Conservation (phyloP, 2,113 vertebrate genomes). For the Siniperca knerii region DNA sequence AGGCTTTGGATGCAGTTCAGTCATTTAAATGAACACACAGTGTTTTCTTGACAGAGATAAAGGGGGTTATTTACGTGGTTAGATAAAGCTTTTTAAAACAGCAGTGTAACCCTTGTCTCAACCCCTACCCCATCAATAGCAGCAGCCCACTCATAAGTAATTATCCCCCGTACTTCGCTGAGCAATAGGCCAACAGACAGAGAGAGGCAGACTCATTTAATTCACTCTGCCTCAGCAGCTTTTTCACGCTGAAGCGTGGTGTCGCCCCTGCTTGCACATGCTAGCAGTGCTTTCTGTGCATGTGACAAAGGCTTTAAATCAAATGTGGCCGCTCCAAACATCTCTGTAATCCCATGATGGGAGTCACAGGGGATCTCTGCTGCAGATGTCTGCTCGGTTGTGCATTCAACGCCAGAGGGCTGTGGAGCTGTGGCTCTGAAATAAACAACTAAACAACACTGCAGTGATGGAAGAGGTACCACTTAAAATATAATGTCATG, state of each 20-base stretch:
- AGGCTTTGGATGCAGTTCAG: slow-evolving; percentile 29
- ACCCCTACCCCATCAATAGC: slow-evolving; percentile 40
- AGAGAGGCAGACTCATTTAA: slow-evolving; percentile 50
- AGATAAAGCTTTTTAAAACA: slow-evolving; percentile 47
- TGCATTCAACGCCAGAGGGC: slow-evolving; percentile 25
- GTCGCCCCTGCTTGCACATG: slow-evolving; percentile 55
- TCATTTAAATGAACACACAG: slow-evolving; percentile 18
- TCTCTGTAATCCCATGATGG: slow-evolving; percentile 60
- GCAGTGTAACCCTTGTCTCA: slow-evolving; percentile 28
- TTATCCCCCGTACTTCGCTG: slow-evolving; percentile 54
- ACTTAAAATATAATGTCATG: neutral
- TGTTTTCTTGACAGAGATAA: slow-evolving; percentile 25
- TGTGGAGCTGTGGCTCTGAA: slow-evolving; percentile 11
- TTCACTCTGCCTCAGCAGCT: slow-evolving; percentile 71
- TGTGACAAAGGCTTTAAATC: slow-evolving; percentile 74
- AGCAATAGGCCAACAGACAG: slow-evolving; percentile 51
- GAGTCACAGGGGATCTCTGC: slow-evolving; percentile 59
- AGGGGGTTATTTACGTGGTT: slow-evolving; percentile 29
- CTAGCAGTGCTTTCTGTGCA: slow-evolving; percentile 59
- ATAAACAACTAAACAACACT: slow-evolving; percentile 25
- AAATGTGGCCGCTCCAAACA: slow-evolving; percentile 60
- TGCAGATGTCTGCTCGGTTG: slow-evolving; percentile 57
- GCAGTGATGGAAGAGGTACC: neutral
- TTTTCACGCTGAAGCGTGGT: slow-evolving; percentile 72
- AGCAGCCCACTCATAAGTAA: slow-evolving; percentile 58